Evolutionary conservation across 2,113 vertebrate species (phyloP).

Genomic region (Sturnus vulgaris): DNA sequence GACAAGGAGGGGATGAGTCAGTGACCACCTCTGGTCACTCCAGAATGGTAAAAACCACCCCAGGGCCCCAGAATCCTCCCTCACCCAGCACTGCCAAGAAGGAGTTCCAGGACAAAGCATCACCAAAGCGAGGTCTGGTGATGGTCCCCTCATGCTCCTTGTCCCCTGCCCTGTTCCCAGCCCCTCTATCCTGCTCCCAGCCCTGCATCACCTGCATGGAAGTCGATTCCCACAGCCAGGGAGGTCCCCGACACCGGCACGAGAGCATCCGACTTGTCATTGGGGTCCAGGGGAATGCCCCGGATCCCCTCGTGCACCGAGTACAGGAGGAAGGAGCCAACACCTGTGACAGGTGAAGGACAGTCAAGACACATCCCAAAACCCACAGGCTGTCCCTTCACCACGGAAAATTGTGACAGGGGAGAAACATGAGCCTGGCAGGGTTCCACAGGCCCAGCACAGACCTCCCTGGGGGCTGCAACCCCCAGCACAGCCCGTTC

Average conservation of each 20-base stretch:
- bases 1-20: background rate
- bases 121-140: background rate
- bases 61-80: background rate
- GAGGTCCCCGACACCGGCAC: constrained; percentile 95
- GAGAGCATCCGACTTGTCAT: constrained; percentile 92
- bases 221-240: constrained; percentile 94
- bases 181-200: background rate
- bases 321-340: constrained; percentile 94
- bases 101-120: rapidly evolving
- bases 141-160: rapidly evolving
- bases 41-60: background rate
- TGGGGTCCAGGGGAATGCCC: constrained; percentile 91
- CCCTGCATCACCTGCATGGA: constrained; percentile 85
- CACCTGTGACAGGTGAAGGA: constrained; percentile 69
- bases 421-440: background rate
- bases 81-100: rapidly evolving
- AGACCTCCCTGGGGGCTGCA: background rate
- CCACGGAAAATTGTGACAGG: rapidly evolving
- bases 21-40: background rate
- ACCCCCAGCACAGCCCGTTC: rapidly evolving
- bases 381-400: background rate
- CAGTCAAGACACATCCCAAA: background rate
- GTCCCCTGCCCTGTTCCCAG: background rate
- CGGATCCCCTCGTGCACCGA: constrained; percentile 95
- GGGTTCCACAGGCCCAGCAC: rapidly evolving